Base-by-base conservation (phyloP, 2,888 invertebrate species). In the Meganola albula region DNA sequence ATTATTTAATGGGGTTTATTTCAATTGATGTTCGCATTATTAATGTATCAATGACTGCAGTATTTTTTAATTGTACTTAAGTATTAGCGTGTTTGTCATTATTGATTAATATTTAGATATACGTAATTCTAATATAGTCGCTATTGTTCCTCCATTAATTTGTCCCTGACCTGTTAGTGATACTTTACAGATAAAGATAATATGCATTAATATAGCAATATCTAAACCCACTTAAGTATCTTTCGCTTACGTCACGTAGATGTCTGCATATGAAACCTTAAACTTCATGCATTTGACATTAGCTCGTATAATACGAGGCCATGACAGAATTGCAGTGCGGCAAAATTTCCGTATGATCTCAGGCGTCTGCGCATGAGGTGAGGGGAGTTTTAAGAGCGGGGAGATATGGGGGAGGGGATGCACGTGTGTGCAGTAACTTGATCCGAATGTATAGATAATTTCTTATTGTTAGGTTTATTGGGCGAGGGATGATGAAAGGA, bases 341-440 rank as follows among this genome's bases (percentile, higher is more conserved):
- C 45, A 49, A 56, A 53, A 49, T 51, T 48, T 40, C 37, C 40
- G 34, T 27, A 31, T 27, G 48, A 42, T 50, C 50, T 48, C 53
- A 52, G 34, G 47, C 40, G 51, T 43, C 34, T 44, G 48, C 44
- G 44, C 42, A 45, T 31, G 30, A 27, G 26, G 32, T 27, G 27
- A 27, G 43, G 47, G 46, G 50, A n/a, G n/a, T n/a, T n/a, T n/a
- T n/a, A n/a, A n/a, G n/a, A n/a, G n/a, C n/a, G n/a, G n/a, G n/a
- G n/a, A n/a, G n/a, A n/a, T n/a, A n/a, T 26, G 28, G 10, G 24
- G 24, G 29, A 32, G 30, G 40, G 37, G 43, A 40, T 70, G 68
- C 72, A 73, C 74, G 73, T 73, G 74, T 66, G 61, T 63, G 54
- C 46, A 43, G 73, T 67, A 74, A 74, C 64, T 45, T 48, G 71